These are phyloP conservation scores for Ophion obscuratus DNA, from an alignment of 2,888 invertebrate species.

Conservation along the genomic window DNA sequence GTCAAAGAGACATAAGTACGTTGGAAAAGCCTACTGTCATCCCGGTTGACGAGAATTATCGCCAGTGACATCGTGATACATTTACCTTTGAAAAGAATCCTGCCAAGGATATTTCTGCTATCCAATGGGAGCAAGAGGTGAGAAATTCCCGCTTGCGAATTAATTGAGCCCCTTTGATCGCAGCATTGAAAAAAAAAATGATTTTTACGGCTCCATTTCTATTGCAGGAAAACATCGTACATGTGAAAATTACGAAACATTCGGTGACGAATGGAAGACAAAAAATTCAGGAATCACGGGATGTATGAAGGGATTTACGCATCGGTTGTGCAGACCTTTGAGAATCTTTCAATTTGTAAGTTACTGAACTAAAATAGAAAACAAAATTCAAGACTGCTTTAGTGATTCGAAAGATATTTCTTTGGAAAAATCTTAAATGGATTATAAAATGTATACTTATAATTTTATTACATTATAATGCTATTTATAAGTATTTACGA, in stretches of 20 bases:
- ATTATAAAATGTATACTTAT: background rate
- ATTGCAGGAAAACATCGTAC: conserved; percentile 58
- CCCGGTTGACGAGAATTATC: conserved; percentile 50
- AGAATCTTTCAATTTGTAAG: conserved; percentile 78
- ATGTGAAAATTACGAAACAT: conserved; percentile 57
- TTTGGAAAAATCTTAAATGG: background rate
- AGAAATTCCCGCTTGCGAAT: background rate
- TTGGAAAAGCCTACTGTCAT: conserved; percentile 29
- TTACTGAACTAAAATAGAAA: background rate
- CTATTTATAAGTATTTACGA: background rate
- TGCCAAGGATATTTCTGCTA: conserved; percentile 10
- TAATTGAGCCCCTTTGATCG: background rate
- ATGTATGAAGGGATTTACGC: conserved; percentile 51
- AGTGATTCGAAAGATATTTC: background rate
- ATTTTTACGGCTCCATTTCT: background rate
- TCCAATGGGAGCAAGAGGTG: conserved; percentile 53
- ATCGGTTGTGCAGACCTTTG: conserved; percentile 68
- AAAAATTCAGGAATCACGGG: conserved; percentile 22
- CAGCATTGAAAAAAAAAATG: background rate
- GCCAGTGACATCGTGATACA: conserved; percentile 28
- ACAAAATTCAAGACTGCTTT: background rate
- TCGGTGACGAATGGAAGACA: conserved; percentile 34
- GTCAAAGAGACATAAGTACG: conserved; percentile 31
- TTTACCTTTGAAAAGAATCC: background rate
- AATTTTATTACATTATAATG: background rate